Conservation (phyloP, 2,113 vertebrate genomes). For the Tretioscincus oriximinensis region DNA sequence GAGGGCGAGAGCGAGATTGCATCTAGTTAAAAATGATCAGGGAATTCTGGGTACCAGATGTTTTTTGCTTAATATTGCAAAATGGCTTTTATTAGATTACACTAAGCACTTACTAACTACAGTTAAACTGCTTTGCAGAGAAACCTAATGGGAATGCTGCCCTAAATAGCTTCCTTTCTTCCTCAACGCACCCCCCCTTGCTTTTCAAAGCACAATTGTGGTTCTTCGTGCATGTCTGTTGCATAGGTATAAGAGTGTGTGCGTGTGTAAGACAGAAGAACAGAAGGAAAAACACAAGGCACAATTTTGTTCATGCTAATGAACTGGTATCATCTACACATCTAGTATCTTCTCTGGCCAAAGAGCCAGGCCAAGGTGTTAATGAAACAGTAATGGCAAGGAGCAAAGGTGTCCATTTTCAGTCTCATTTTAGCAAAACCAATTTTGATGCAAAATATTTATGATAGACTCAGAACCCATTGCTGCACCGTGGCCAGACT, state of each 20-base stretch:
- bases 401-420: slow-evolving; percentile 52
- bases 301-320: not conserved
- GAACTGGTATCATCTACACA: rapidly evolving
- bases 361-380: slow-evolving; percentile 40
- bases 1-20: slow-evolving; percentile 77
- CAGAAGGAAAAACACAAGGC: not conserved
- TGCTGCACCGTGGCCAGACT: slow-evolving; percentile 1
- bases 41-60: slow-evolving; percentile 89
- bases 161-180: slow-evolving; percentile 76
- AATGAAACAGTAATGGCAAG: slow-evolving; percentile 34
- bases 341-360: slow-evolving; percentile 31
- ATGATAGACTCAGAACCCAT: slow-evolving; percentile 9
- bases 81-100: slow-evolving; percentile 89
- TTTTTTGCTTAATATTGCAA: slow-evolving; percentile 88
- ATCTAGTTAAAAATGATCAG: slow-evolving; percentile 85
- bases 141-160: slow-evolving; percentile 77
- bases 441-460: slow-evolving; percentile 32
- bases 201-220: slow-evolving; percentile 33
- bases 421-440: slow-evolving; percentile 47
- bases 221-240: slow-evolving; percentile 4
- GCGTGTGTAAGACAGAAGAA: not conserved
- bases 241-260: not conserved
- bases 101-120: slow-evolving; percentile 85
- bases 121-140: slow-evolving; percentile 82
- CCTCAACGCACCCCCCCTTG: slow-evolving; percentile 37